Percentiles rank a stretch among this genome's conserved stretches.
These are phyloP conservation scores for Archivesica marissinica DNA, from an alignment of 1,140 invertebrate species.

Conservation along the genomic window DNA sequence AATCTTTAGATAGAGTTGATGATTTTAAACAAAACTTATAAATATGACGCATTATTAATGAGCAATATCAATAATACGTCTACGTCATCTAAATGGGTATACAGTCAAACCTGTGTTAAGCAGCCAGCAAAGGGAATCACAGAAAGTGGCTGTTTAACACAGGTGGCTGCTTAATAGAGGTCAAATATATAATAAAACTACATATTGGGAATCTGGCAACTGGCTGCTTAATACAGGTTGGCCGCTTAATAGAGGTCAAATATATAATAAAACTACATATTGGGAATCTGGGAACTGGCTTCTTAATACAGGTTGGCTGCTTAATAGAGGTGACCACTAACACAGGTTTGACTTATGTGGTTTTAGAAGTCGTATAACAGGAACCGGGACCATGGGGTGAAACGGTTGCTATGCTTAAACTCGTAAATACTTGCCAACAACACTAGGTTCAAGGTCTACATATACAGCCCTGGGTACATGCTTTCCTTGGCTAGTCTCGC, in stretches of 20 bases:
- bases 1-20: background rate
- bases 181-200: too few relatives aligned
- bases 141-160: too few relatives aligned
- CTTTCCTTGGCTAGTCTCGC: slow-evolving; percentile 89
- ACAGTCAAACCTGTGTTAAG: too few relatives aligned
- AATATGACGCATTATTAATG: background rate
- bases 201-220: too few relatives aligned
- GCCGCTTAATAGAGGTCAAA: too few relatives aligned
- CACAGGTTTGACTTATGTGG: background rate
- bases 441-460: slow-evolving; percentile 94
- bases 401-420: background rate
- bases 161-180: too few relatives aligned
- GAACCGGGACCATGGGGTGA: background rate
- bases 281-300: too few relatives aligned
- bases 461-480: slow-evolving; percentile 93
- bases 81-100: background rate
- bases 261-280: too few relatives aligned
- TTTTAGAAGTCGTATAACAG: background rate
- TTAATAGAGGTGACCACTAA: too few relatives aligned
- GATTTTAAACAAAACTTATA: background rate
- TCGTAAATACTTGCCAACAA: slow-evolving; percentile 88
- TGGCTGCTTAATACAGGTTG: too few relatives aligned
- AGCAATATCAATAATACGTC: background rate
- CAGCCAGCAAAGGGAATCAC: too few relatives aligned
- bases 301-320: too few relatives aligned